Evolutionary conservation across 2,797 vertebrate genomes (phyloP).

Genomic region (Pseudochirops cupreus): DNA sequence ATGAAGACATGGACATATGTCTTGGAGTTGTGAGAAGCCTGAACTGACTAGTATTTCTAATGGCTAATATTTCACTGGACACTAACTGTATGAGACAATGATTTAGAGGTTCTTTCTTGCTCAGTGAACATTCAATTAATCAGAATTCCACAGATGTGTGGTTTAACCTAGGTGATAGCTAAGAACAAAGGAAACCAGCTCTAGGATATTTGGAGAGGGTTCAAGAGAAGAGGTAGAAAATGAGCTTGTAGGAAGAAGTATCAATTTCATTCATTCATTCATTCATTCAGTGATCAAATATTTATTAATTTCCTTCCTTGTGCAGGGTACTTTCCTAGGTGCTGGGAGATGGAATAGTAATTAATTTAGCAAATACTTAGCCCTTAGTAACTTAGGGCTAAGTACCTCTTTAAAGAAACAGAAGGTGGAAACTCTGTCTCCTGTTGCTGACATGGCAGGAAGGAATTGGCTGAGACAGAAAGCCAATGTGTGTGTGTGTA

Average conservation of each 20-base stretch:
- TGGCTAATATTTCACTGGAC: background rate
- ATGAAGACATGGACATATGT: background rate
- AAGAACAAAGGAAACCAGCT: background rate
- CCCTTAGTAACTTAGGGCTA: no score
- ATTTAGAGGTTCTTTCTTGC: background rate
- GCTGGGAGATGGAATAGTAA: background rate
- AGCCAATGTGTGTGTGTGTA: no score
- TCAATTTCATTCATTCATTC: background rate
- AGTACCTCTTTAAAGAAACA: no score
- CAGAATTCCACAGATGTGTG: background rate
- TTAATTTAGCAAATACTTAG: no score
- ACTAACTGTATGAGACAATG: background rate
- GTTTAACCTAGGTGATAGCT: background rate
- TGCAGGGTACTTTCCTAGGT: background rate
- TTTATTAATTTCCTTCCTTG: background rate
- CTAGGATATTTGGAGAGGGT: background rate
- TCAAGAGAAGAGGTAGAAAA: background rate
- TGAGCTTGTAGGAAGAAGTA: background rate
- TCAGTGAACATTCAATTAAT: background rate
- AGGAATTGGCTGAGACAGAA: no score
- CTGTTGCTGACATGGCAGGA: no score
- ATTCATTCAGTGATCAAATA: background rate
- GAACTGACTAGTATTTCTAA: background rate
- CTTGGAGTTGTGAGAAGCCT: background rate
- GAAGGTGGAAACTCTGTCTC: no score